These are phyloP conservation scores for Liodrosophila aerea DNA, from an alignment of 2,888 invertebrate genomes.

Conservation along the genomic window DNA sequence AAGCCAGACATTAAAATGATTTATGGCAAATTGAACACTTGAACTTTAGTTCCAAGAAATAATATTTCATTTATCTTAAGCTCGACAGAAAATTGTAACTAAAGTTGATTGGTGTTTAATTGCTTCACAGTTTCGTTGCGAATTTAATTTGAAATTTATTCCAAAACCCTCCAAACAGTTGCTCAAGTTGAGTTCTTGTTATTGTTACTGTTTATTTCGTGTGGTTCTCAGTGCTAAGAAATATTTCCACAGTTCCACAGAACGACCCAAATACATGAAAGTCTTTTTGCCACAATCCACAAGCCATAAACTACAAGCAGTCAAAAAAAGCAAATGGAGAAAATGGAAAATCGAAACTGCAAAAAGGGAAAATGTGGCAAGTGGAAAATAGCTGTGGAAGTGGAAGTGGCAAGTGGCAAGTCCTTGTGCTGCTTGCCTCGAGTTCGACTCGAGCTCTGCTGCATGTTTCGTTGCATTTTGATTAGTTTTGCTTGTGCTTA, in stretches of 20 bases:
- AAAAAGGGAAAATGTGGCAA: conserved; percentile 1
- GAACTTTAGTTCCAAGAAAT: no score
- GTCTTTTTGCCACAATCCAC: conserved; percentile 15
- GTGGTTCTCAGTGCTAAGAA: conserved; percentile 5
- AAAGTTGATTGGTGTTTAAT: no score
- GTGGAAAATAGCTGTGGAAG: conserved; percentile 18
- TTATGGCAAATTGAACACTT: neutral
- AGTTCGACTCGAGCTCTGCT: conserved; percentile 11
- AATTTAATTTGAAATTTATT: no score
- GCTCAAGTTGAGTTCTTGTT: conserved; percentile 10
- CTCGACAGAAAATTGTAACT: no score
- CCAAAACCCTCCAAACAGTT: no score
- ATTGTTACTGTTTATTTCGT: neutral
- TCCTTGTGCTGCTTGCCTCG: conserved; percentile 19
- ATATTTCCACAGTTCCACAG: conserved; percentile 29
- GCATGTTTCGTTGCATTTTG: conserved; percentile 49
- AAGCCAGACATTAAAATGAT: neutral
- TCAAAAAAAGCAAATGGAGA: neutral
- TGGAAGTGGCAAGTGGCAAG: conserved; percentile 6
- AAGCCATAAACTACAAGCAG: conserved; percentile 23
- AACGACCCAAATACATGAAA: conserved; percentile 54
- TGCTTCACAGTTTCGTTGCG: no score
- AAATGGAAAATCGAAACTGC: neutral
- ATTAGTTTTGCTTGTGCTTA: conserved; percentile 51
- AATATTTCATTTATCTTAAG: no score